Evolutionary conservation across 2,113 vertebrate genomes (phyloP), one percentile per base, ranked within the genome.

Genomic region (Chionomys nivalis): DNA sequence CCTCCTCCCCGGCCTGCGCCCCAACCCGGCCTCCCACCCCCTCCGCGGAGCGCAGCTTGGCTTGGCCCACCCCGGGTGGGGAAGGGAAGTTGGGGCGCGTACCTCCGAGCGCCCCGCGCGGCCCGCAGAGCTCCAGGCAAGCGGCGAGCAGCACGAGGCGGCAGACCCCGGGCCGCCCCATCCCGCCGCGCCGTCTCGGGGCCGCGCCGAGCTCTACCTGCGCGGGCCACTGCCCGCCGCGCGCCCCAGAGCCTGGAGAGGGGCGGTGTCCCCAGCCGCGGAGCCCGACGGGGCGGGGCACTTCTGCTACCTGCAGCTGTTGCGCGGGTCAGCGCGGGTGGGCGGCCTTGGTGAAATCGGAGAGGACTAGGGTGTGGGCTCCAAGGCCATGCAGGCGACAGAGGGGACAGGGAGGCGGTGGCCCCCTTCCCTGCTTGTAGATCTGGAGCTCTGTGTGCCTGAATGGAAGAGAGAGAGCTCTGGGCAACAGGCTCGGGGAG

Each of bases 101-200:
- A 96, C 92, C 97, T 97, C 92, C 87, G 33, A 79, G 94, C 42
- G 61, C 94, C 90, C 36, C 55, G 47, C 73, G 65, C 44, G 88
- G 75, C 87, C 91, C 23, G 89, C 87, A 91, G 73, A 97, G 90
- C 93, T 90, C 87, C 92, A 91, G 95, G 82, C 89, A 86, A 89
- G 96, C 81, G 65, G 89, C 65, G 42, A 94, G 72, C 72, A 94
- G 82, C 21, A 66, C 17, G 0, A 91, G 91, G 94, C 42, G 6
- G n/a, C 21, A 33, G 47, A 86, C 55, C 42, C 76, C 7, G 13
- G 76, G 61, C 76, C 52, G 39, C 93, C 90, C 42, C 93, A 93
- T 89, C 61, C 90, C 21, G 61, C 90, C 39, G 6, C 8, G 28
- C 70, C 85, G 0, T 0, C 61, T 70, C 75, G 42, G 1, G 42